A percentile compares a stretch with the other conserved stretches of the same genome.
These are phyloP conservation scores for Colletes collaris DNA, from an alignment of 2,888 invertebrate species.

Conservation along the genomic window DNA sequence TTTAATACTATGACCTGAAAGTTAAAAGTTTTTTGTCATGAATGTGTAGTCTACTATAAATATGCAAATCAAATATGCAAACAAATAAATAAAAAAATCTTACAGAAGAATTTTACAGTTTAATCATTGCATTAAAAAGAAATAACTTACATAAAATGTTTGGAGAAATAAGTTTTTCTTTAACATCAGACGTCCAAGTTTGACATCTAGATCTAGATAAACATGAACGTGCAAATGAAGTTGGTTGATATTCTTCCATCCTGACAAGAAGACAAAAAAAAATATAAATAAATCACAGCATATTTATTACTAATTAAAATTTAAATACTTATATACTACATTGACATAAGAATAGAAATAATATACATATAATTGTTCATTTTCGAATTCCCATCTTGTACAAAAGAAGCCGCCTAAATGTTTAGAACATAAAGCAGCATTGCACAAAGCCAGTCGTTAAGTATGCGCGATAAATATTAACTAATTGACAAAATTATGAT, in stretches of 20 bases:
- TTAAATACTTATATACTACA: background rate
- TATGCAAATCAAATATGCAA: background rate
- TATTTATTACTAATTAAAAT: background rate
- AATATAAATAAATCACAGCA: conserved; percentile 14
- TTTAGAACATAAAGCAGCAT: background rate
- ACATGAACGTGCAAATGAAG: conserved; percentile 69
- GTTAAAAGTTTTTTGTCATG: conserved; percentile 27
- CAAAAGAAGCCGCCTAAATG: background rate
- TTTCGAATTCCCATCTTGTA: background rate
- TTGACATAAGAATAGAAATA: background rate
- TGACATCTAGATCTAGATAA: conserved; percentile 78
- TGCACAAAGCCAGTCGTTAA: background rate
- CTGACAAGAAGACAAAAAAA: conserved; percentile 27
- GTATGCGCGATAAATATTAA: background rate
- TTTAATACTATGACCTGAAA: conserved; percentile 79
- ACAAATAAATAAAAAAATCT: too few species aligned
- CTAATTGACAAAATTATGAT: background rate
- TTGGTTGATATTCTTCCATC: conserved; percentile 61
- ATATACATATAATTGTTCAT: background rate
- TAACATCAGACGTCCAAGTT: conserved; percentile 80
- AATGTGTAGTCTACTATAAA: background rate
- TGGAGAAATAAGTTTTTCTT: conserved; percentile 76
- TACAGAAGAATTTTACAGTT: background rate
- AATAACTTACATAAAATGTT: conserved; percentile 74
- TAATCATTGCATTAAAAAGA: background rate